phyloP scores from a whole-genome alignment of 35 echinoderm and acorn worm genomes.

The Ptychodera flava region DNA sequence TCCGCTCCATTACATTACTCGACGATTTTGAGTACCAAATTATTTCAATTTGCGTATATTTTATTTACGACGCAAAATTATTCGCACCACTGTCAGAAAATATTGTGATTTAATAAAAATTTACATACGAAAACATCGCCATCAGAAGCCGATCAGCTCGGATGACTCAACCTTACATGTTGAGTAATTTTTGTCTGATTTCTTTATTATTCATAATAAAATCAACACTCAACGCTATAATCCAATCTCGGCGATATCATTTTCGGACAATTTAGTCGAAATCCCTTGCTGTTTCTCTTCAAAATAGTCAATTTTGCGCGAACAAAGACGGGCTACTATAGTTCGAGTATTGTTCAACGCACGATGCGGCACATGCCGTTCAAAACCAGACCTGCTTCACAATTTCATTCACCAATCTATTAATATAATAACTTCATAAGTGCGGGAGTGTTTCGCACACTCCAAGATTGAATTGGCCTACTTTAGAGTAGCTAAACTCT shows the following conservation, averaged over 20 bases:
- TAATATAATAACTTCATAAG: not conserved
- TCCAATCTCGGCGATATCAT: not conserved
- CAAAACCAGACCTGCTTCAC: not conserved
- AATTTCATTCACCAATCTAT: not conserved
- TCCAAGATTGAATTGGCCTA: not conserved
- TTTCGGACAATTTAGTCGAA: conserved; percentile 1
- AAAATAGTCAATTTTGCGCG: not conserved
- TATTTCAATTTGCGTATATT: not conserved
- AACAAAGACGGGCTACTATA: not conserved
- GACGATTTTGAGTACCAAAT: not conserved
- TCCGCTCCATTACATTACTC: not conserved
- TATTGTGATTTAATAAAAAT: conserved; percentile 2
- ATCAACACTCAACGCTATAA: not conserved
- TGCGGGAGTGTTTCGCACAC: not conserved
- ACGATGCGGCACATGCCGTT: not conserved
- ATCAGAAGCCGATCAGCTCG: not conserved
- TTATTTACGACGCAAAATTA: not conserved
- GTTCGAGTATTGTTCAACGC: not conserved
- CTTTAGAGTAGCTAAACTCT: not conserved
- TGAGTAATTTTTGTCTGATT: not conserved
- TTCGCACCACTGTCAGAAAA: not conserved
- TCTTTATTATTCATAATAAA: not conserved
- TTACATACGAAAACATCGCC: not conserved
- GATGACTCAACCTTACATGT: not conserved
- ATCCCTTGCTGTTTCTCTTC: not conserved